Evolutionary conservation across 2,113 vertebrate species (phyloP).

Genomic region (Cynocephalus volans): DNA sequence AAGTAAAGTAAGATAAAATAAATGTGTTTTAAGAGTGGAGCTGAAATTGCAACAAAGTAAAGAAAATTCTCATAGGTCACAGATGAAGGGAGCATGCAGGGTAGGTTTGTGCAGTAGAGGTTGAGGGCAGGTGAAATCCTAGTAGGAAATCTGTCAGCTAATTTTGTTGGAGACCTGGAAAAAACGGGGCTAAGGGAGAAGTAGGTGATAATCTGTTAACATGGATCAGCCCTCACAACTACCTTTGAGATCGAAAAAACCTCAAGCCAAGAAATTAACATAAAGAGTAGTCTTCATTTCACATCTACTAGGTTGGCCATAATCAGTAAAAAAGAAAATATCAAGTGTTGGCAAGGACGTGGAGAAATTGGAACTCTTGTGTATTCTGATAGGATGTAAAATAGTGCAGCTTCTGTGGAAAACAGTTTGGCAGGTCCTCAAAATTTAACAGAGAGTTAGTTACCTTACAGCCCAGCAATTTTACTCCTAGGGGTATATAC

Average conservation of each 20-base stretch:
- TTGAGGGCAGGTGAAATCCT: neutral
- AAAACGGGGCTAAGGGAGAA: neutral
- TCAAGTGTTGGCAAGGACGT: neutral
- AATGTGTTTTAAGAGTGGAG: neutral
- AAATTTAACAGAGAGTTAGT: neutral
- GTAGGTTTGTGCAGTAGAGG: neutral
- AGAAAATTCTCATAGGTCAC: neutral
- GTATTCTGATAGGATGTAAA: neutral
- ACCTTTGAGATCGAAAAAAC: neutral
- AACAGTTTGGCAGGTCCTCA: neutral
- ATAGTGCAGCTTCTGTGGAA: neutral
- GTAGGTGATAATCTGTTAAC: neutral
- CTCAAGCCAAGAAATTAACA: neutral
- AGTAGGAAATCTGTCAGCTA: neutral
- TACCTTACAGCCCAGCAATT: neutral
- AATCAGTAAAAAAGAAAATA: neutral
- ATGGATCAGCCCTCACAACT: neutral
- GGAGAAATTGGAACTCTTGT: neutral
- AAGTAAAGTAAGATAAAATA: neutral
- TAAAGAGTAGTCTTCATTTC: neutral
- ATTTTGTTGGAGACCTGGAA: neutral
- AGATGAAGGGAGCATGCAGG: neutral
- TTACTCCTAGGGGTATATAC: neutral
- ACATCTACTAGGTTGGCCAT: neutral
- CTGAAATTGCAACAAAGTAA: neutral